These are phyloP conservation scores for Drosophila histrio DNA, from an alignment of 2,888 invertebrate species.

Conservation along the genomic window DNA sequence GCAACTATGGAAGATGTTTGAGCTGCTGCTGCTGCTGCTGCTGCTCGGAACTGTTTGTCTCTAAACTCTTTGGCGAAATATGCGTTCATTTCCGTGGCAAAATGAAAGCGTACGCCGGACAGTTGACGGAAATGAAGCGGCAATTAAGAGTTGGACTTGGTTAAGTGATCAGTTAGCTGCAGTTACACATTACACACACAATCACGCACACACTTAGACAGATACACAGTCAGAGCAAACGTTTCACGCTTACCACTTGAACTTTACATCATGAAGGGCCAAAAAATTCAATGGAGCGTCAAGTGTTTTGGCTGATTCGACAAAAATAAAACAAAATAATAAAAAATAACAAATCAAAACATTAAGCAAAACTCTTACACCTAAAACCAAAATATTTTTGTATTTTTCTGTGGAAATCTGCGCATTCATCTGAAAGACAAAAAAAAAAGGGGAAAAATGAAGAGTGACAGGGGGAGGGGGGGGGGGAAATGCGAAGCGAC, in stretches of 20 bases:
- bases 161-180: slow-evolving; percentile 35
- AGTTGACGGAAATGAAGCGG: slow-evolving; percentile 71
- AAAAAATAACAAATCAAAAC: slow-evolving; percentile 18
- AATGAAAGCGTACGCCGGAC: slow-evolving; percentile 63
- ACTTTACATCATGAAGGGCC: slow-evolving; percentile 44
- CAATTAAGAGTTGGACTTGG: slow-evolving; percentile 56
- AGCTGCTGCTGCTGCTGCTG: slow-evolving; percentile 9
- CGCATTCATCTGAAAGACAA: slow-evolving; percentile 71
- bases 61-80: slow-evolving; percentile 72
- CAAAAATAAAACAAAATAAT: slow-evolving; percentile 46
- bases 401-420: slow-evolving; percentile 72
- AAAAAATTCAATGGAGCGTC: slow-evolving; percentile 58
- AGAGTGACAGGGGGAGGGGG: too few relatives aligned
- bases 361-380: slow-evolving; percentile 40
- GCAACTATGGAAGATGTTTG: slow-evolving; percentile 45
- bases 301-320: slow-evolving; percentile 72
- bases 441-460: slow-evolving; percentile 32
- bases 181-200: slow-evolving; percentile 8
- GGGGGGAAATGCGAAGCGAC: slow-evolving; percentile 41
- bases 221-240: too few relatives aligned
- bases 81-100: slow-evolving; percentile 72
- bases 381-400: slow-evolving; percentile 49
- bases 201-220: slow-evolving; percentile 5
- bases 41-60: slow-evolving; percentile 22
- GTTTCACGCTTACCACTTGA: slow-evolving; percentile 48